Evolutionary conservation across 2,113 vertebrate species (phyloP).

Genomic region (Equus przewalskii): DNA sequence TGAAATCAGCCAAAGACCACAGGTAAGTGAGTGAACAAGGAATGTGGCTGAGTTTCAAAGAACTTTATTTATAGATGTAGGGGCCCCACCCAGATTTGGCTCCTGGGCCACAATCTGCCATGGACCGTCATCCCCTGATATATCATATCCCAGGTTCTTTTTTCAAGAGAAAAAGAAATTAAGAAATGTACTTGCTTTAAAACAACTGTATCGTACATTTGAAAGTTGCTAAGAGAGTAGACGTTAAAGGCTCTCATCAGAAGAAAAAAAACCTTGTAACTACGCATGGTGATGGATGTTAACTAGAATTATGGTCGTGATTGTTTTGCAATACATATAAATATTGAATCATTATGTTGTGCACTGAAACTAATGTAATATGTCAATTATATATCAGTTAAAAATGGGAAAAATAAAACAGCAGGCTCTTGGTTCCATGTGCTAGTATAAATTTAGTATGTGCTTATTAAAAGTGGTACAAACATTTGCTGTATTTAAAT

Average conservation of each 20-base stretch:
- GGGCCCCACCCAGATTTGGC: not conserved
- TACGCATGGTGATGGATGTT: not conserved
- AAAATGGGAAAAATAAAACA: not conserved
- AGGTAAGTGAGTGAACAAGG: not conserved
- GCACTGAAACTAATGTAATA: not conserved
- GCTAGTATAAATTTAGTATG: not conserved
- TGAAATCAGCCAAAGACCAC: not conserved
- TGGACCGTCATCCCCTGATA: not conserved
- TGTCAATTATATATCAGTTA: not conserved
- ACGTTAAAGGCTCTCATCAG: not conserved
- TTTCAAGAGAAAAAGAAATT: slow-evolving; percentile 8
- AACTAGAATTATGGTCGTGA: not conserved
- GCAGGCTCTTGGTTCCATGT: not conserved
- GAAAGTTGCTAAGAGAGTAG: not conserved
- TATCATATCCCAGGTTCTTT: not conserved
- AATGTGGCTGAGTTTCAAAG: not conserved
- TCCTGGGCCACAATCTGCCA: slow-evolving; percentile 16
- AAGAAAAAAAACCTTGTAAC: not conserved
- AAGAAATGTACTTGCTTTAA: not conserved
- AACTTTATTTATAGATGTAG: not conserved
- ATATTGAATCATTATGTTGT: not conserved
- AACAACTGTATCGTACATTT: not conserved
- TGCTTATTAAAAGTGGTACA: not conserved
- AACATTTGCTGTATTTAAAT: not conserved
- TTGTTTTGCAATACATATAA: not conserved